Base-by-base conservation (phyloP, 2,888 invertebrate species). In the Mimas tiliae region DNA sequence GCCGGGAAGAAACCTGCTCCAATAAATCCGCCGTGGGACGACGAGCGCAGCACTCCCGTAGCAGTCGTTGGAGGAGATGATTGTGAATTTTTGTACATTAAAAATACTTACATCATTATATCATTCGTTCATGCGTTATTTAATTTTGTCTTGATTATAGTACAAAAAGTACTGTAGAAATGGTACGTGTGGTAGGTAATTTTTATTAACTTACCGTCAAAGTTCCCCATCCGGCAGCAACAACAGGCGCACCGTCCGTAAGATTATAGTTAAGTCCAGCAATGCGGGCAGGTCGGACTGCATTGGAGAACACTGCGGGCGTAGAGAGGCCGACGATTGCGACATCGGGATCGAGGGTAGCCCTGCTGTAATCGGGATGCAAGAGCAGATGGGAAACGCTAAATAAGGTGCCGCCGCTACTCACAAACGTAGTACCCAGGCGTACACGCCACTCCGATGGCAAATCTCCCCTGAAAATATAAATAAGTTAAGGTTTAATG, bases 211-310 rank as follows among this genome's bases (percentile, higher is more conserved):
- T 79, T 75, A 88, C 88, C 66, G 64, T 0, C 9, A 78, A 73
- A 1, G 72, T 0, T 19, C 88, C 88, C 85, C 85, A 88, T 68
- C 88, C 88, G 14, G 81, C 69, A 42, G 79, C 62, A 9, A 69
- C 70, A 12, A 87, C 75, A 0, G 0, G 0, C 4, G 76, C 52
- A 27, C 66, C 68, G 65, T 82, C 84, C 6, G 70, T 2, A 0
- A 86, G 34, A 2, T 4, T 19, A 69, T 82, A 85, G 69, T 62
- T 68, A 1, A 70, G 0, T 1, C 80, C 80, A 51, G 86, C 68
- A 62, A 87, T 72, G n/a, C 77, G 68, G 11, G 80, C 88, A 0
- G 73, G 6, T 2, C 64, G 69, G 11, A 87, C 64, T 1, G 0
- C 27, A 38, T 19, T 6, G 4, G 78, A 74, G 34, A 66, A 69